Evolutionary conservation across 2,888 invertebrate species (phyloP).

Genomic region (Mechanitis messenoides): DNA sequence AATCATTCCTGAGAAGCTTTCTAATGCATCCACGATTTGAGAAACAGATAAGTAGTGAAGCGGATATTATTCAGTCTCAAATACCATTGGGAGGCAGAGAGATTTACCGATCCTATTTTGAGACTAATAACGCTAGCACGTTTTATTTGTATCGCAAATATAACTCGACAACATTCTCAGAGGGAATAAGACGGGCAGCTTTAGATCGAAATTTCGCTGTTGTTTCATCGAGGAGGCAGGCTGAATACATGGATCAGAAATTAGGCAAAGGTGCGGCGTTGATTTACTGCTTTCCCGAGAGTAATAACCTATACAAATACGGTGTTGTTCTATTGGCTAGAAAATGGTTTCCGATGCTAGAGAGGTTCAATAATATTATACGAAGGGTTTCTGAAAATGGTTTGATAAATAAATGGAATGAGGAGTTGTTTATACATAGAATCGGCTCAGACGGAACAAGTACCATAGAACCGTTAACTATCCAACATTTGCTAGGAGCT

Average conservation of each 20-base stretch:
- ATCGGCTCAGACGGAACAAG: conserved; percentile 44
- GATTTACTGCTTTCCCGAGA: conserved; percentile 68
- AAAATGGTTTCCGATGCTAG: conserved; percentile 68
- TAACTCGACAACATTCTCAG: conserved; percentile 58
- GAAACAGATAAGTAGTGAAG: conserved; percentile 67
- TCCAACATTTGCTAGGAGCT: conserved; percentile 66
- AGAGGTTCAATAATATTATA: conserved; percentile 63
- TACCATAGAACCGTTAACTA: conserved; percentile 53
- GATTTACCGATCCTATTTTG: conserved; percentile 71
- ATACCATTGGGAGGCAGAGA: conserved; percentile 67
- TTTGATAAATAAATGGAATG: conserved; percentile 69
- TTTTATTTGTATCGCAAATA: conserved; percentile 72
- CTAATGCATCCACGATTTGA: conserved; percentile 72
- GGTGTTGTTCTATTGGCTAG: conserved; percentile 66
- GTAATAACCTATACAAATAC: conserved; percentile 67
- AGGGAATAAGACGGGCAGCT: conserved; percentile 60
- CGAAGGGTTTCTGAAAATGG: conserved; percentile 70
- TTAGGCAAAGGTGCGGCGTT: conserved; percentile 61
- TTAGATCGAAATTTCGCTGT: conserved; percentile 63
- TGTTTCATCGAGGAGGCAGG: conserved; percentile 64
- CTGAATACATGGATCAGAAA: conserved; percentile 63
- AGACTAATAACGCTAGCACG: conserved; percentile 65
- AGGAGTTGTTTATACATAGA: conserved; percentile 57
- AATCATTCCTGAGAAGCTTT: conserved; percentile 70
- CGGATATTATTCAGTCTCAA: conserved; percentile 62